Conservation (phyloP, 64 coral and sea anemone species). For the Actinia equina region DNA sequence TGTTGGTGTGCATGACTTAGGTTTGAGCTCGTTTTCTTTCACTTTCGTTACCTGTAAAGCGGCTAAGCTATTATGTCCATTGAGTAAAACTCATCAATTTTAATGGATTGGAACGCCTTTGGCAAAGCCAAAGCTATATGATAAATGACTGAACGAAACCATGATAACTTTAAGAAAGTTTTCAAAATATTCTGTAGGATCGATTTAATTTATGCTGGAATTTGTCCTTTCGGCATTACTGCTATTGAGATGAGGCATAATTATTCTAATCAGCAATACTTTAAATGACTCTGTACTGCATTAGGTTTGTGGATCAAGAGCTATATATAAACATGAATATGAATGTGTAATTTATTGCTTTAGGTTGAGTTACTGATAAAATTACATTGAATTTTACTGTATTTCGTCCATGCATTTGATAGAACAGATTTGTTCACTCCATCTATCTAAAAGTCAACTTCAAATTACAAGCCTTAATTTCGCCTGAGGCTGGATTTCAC, state of each 20-base stretch:
- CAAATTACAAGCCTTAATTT: not conserved
- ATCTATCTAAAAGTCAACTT: not conserved
- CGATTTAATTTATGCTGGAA: not conserved
- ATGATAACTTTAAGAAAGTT: constrained; percentile 6
- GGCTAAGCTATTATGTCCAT: not conserved
- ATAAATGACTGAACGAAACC: not conserved
- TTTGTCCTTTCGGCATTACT: not conserved
- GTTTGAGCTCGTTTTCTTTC: not conserved
- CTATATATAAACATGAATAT: not conserved
- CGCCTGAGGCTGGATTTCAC: not conserved
- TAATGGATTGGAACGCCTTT: not conserved
- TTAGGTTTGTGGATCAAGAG: not conserved
- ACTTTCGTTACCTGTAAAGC: not conserved
- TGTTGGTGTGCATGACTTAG: not conserved
- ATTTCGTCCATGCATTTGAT: not conserved
- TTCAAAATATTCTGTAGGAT: not conserved
- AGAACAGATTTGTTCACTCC: not conserved
- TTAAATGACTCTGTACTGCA: not conserved
- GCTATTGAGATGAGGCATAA: not conserved
- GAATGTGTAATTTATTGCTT: not conserved
- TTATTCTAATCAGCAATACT: constrained; percentile 9
- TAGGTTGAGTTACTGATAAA: not conserved
- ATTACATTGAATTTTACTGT: not conserved
- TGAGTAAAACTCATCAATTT: not conserved
- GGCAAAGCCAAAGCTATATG: not conserved